phyloP scores from a whole-genome alignment of 2,888 invertebrate species.

The Sphaerophoria taeniata region DNA sequence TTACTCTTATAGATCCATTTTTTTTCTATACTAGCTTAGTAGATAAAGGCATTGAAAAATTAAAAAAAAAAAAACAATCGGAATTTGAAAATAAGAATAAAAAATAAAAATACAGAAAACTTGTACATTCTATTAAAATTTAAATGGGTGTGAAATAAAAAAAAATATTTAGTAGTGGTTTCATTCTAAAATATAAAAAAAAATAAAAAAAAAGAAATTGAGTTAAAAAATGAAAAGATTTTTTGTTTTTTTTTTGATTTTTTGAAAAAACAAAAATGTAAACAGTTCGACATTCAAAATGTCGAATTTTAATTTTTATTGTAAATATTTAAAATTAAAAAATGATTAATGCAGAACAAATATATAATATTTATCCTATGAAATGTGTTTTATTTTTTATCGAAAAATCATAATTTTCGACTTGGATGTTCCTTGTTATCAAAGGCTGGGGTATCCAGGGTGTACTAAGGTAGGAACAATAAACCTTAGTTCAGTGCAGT shows the following conservation, averaged over 20 bases:
- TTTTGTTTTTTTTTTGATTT: constrained; percentile 57
- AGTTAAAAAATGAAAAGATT: constrained; percentile 54
- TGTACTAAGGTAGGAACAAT: too few relatives aligned
- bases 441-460: too few relatives aligned
- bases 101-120: constrained; percentile 73
- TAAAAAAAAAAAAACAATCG: constrained; percentile 57
- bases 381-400: neutral
- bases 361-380: constrained; percentile 74
- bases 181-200: constrained; percentile 70
- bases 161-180: constrained; percentile 73
- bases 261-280: constrained; percentile 53
- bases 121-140: constrained; percentile 67
- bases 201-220: constrained; percentile 69
- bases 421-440: too few relatives aligned
- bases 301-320: constrained; percentile 65
- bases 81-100: constrained; percentile 58
- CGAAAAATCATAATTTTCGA: too few relatives aligned
- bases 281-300: constrained; percentile 68
- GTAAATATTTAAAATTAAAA: constrained; percentile 66
- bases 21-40: constrained; percentile 73
- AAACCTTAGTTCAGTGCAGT: too few relatives aligned
- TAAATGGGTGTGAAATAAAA: constrained; percentile 74
- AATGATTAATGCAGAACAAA: constrained; percentile 61
- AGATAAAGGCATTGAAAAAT: constrained; percentile 70
- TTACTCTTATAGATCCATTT: constrained; percentile 72